These are phyloP conservation scores for Andrena fulva DNA, from an alignment of 2,888 invertebrate genomes.

Conservation along the genomic window DNA sequence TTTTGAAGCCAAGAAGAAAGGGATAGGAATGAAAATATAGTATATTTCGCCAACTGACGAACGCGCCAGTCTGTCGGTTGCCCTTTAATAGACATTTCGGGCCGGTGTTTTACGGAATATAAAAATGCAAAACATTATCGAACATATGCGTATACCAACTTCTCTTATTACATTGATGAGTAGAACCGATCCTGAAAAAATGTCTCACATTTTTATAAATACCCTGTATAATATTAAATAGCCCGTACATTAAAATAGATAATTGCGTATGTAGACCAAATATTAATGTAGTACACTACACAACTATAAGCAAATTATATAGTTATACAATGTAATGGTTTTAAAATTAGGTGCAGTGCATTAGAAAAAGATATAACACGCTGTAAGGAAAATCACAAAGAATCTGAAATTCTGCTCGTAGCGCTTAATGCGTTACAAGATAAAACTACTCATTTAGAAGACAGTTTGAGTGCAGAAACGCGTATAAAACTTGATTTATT, in stretches of 20 bases:
- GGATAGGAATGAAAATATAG: too few species aligned
- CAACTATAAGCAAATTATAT: neutral
- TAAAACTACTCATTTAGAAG: slow-evolving; percentile 96
- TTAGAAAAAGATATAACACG: slow-evolving; percentile 83
- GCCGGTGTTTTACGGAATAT: too few species aligned
- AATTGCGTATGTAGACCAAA: neutral
- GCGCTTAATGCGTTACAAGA: slow-evolving; percentile 94
- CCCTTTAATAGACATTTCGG: too few species aligned
- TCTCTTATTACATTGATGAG: too few species aligned
- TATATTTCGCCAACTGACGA: too few species aligned
- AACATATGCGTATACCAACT: too few species aligned
- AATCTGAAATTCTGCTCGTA: slow-evolving; percentile 91
- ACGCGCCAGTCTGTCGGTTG: too few species aligned
- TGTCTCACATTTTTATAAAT: too few species aligned
- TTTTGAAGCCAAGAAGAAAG: too few species aligned
- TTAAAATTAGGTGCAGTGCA: slow-evolving; percentile 71
- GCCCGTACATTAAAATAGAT: too few species aligned
- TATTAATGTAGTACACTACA: neutral
- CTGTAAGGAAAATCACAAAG: slow-evolving; percentile 88
- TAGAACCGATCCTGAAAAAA: too few species aligned
- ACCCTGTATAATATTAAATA: too few species aligned
- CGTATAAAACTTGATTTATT: slow-evolving; percentile 99
- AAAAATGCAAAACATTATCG: neutral
- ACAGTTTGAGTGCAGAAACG: slow-evolving; percentile 97
- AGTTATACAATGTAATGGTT: neutral